Evolutionary conservation across 2,797 vertebrate genomes (phyloP), one percentile per base, ranked within the genome.

Genomic region (Pangasius djambal): DNA sequence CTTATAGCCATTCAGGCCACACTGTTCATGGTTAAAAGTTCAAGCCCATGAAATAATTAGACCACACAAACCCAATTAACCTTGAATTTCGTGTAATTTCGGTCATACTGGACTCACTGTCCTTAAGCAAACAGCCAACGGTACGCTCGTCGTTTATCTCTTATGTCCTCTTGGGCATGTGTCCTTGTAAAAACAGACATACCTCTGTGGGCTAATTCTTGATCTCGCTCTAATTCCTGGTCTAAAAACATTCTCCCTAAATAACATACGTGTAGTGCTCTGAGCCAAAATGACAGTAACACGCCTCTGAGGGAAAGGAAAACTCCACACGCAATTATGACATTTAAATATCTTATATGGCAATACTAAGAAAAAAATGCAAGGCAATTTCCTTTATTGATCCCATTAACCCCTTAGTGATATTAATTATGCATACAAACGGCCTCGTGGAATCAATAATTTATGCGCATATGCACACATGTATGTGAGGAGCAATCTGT

Each of bases 91-190:
- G 31, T 63, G 37, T 82, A 52, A 48, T 67, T 83, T 74, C 67
- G 20, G 75, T 57, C 83, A 89, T 18, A 57, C 63, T 37, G 40
- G 85, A 88, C 84, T 87, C 78, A 59, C 84, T 89, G 86, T 89
- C 61, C 48, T 77, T 86, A 55, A 83, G 89, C 63, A 88, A 90
- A 89, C 89, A 85, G 40, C 75, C 78, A 82, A 87, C 85, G 69
- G 63, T 81, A 81, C 63, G 77, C 85, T 86, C 61, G 83, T 84
- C 69, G 90, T 88, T 90, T 86, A 88, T 63, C 72, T 87, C 85
- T 87, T 44, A 72, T 31, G 48, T 40, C 59, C 31, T 77, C 82
- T n/a, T 74, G 63, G 28, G 25, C 9, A 50, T 31, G 83, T 34
- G 3, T 50, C 25, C 48, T n/a, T 67, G 22, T 16, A 50, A 55